phyloP scores from a whole-genome alignment of 2,888 invertebrate species.

The Ommatoiulus sabulosus region DNA sequence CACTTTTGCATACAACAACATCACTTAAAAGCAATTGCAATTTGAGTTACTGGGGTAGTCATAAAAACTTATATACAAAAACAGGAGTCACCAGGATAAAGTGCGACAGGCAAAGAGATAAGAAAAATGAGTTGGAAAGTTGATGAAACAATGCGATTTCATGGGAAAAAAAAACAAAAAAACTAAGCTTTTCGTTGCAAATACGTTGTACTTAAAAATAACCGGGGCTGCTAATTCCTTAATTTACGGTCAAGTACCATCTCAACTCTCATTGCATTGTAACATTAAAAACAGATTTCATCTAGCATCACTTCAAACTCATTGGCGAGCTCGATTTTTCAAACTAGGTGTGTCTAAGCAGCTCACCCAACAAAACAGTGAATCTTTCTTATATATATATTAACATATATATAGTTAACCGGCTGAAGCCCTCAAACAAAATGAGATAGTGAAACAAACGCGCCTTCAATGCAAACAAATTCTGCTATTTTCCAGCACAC shows the following conservation, averaged over 20 bases:
- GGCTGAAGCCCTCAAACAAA: slow-evolving; percentile 9
- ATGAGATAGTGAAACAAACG: slow-evolving; percentile 34
- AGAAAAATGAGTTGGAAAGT: background rate
- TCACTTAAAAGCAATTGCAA: slow-evolving; percentile 11
- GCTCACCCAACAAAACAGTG: slow-evolving; percentile 20
- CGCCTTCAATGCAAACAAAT: background rate
- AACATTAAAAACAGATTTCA: background rate
- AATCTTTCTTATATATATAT: slow-evolving; percentile 14
- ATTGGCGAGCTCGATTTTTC: background rate
- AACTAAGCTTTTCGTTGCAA: background rate
- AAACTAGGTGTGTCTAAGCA: background rate
- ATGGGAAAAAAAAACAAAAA: background rate
- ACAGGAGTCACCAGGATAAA: background rate
- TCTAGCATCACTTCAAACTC: background rate
- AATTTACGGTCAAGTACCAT: background rate
- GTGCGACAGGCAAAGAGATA: background rate
- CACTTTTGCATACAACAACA: slow-evolving; percentile 15
- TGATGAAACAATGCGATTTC: background rate
- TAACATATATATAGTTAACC: slow-evolving; percentile 27
- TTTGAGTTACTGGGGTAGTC: background rate
- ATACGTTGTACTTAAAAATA: background rate
- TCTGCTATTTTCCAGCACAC: slow-evolving; percentile 1
- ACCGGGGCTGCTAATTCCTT: background rate
- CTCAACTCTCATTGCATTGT: background rate
- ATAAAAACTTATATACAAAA: background rate